Evolutionary conservation across 2,113 vertebrate genomes (phyloP), one percentile per base, ranked within the genome.

Genomic region (Sapajus apella): DNA sequence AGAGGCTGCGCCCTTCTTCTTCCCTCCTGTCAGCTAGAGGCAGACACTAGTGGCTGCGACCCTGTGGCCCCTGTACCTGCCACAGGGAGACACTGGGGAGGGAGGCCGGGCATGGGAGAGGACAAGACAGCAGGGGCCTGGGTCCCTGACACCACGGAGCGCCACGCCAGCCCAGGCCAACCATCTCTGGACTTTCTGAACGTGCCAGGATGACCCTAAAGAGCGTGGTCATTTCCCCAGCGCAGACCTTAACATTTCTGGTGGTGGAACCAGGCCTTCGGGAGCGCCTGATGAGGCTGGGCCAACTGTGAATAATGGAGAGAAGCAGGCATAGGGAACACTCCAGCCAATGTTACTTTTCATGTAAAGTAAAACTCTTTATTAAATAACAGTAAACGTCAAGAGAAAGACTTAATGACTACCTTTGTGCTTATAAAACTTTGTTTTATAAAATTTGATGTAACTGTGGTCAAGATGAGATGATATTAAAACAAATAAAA

Each of bases 11-110:
- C 5, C 25, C 56, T 30, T 4, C 5, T 27, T 25, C n/a, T 43
- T 43, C 17, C 30, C 35, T 66, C 21, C 58, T 27, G 25, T 25
- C 9, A 1, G 27, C 72, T 23, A 27, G 50, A 66, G 20, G 25
- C 35, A 21, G 35, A 72, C 66, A 14, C 1, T 1, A 64, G 6
- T 2, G 43, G 55, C 52, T 6, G 52, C 6, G 6, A 8, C 43
- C 11, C 61, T 8, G 23, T 4, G 0, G 21, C 45, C n/a, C 1
- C 82, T 6, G 43, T 4, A 5, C 21, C 45, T 30, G 7, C 45
- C n/a, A 2, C 47, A 12, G 10, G 45, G 20, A 18, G 45, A 43
- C 1, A 2, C 25, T 12, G 61, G 47, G 58, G 32, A 80, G 61
- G 23, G 75, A 37, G 20, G 52, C 43, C 0, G 3, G 13, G 47